Evolutionary conservation across 2,797 vertebrate genomes (phyloP), one percentile per base, ranked within the genome.

Genomic region (Pantherophis vulpinus): DNA sequence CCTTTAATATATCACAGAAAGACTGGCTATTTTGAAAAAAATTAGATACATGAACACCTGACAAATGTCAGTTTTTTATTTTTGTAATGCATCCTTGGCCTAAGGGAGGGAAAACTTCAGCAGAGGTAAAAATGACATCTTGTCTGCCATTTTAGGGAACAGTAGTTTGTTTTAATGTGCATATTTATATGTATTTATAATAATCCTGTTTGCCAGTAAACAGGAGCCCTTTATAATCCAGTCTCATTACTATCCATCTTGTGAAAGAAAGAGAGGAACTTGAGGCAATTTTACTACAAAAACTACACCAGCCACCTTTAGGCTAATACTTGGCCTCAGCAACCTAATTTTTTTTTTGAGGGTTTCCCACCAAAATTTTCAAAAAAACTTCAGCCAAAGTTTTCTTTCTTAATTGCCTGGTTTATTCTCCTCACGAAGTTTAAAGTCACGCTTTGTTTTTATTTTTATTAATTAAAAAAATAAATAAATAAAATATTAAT

Each of bases 231-330:
- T n/a, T 20, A 1, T 37, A 20, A 4, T 9, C 20, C 37, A 42
- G 8, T 20, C 18, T 42, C 32, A 11, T 23, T 7, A 37, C 8
- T 32, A 74, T 16, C n/a, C n/a, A 0, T 42, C 18, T 42, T 79
- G 70, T 20, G 6, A 3, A 37, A 42, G 70, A 37, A 74, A 42
- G 23, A 23, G 18, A 20, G 6, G 0, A 4, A 20, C 4, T 0
- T 79, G 9, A 83, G 32, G 74, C 1, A 79, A 23, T 23, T 79
- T 79, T 23, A 23, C 18, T 23, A 4, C 7, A 37, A 9, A 70
- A 74, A 0, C 13, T 32, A 18, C 10, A 10, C 32, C 29, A 5
- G 61, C 61, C 61, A n/a, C 29, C 61, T n/a, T 63, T 29, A 63
- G 29, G 27, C 1, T 4, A 2, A 29, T 10, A 29, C 11, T 3